Conservation (phyloP, 2,888 invertebrate species). For the Dasysyrphus albostriatus region DNA sequence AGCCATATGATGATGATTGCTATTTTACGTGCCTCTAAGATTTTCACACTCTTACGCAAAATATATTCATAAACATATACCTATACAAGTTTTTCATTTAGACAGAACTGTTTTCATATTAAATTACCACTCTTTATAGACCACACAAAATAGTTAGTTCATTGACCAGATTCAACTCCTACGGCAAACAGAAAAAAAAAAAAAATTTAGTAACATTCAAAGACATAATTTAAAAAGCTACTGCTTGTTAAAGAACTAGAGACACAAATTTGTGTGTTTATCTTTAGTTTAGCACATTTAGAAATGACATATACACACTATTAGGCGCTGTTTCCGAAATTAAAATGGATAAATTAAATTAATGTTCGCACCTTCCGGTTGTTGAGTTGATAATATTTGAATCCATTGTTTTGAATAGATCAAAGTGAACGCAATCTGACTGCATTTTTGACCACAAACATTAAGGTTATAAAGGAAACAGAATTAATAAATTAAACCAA, state of each 20-base stretch:
- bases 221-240: neutral
- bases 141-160: conserved; percentile 21
- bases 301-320: neutral
- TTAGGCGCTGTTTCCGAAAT: neutral
- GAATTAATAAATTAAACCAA: too few species aligned
- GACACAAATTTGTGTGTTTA: neutral
- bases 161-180: conserved; percentile 17
- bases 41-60: conserved; percentile 16
- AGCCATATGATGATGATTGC: neutral
- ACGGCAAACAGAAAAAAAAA: neutral
- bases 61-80: too few species aligned
- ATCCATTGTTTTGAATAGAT: neutral
- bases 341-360: neutral
- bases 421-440: neutral
- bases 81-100: neutral
- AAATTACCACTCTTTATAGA: conserved; percentile 19
- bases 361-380: neutral
- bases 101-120: neutral
- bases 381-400: neutral
- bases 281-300: neutral
- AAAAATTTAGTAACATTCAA: neutral
- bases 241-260: neutral
- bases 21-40: neutral
- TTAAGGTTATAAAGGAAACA: too few species aligned
- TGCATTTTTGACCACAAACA: neutral